A percentile compares a stretch with the other conserved stretches of the same genome.
Conservation (phyloP, 1,140 invertebrate genomes). For the Bombus picipes region DNA sequence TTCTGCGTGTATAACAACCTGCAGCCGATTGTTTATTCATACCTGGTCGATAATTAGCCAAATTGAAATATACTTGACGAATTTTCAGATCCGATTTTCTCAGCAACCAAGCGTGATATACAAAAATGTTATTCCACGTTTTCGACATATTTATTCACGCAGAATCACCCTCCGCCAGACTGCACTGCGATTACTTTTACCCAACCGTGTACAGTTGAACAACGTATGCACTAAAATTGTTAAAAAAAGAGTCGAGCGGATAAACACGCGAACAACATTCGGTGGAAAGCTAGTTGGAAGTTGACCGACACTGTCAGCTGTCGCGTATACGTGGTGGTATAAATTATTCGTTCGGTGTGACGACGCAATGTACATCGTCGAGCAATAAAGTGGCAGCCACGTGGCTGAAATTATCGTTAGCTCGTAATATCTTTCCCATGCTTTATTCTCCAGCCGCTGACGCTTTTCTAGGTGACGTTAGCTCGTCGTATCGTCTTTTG, state of each 20-base stretch:
- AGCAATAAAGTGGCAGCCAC: conserved; percentile 21
- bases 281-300: not conserved
- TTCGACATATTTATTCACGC: no score
- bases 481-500: not conserved
- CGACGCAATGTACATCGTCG: not conserved
- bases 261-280: not conserved
- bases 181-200: no score
- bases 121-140: no score
- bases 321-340: conserved; percentile 26
- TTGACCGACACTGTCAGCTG: not conserved
- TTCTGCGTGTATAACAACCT: no score
- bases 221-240: not conserved
- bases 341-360: conserved; percentile 22
- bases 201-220: not conserved
- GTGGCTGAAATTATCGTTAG: conserved; percentile 33
- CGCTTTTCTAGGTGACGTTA: not conserved
- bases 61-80: no score
- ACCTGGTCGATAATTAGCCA: no score
- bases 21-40: no score
- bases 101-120: no score
- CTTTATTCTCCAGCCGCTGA: no score
- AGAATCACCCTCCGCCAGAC: no score
- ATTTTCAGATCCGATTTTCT: no score
- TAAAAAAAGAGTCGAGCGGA: not conserved
- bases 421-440: not conserved